Evolutionary conservation across 2,888 invertebrate genomes (phyloP), one percentile per base, ranked within the genome.

Genomic region (Quadroppia sp.): DNA sequence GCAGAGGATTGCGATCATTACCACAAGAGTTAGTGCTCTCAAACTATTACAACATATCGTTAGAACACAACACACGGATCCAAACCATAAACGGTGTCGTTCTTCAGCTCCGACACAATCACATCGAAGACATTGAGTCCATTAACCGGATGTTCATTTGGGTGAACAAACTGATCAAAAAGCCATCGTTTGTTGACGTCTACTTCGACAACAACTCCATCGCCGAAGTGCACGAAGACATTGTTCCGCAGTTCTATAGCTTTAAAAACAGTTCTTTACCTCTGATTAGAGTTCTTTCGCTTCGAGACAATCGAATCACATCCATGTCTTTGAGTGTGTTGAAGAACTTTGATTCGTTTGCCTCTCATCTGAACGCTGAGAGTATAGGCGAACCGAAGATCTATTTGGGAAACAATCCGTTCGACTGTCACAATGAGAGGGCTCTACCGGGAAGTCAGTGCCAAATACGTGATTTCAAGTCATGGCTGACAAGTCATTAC

Each of bases 201-300:
- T 77, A 69, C 56, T 74, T 79, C 42, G 78, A 79, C 67, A 48
- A 75, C n/a, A 79, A 79, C 56, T 56, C 45, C 9, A 76, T 79
- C 50, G 45, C 40, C 40, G 36, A n/a, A 20, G 71, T 74, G 15
- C 28, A 74, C 32, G 59, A 42, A 45, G 64, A 70, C 56, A n/a
- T 56, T 13, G 42, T 70, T n/a, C 70, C 74, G 2, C 50, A 48
- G 74, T 59, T 45, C 36, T 69, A 69, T 69, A 69, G 53, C 32
- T 45, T 25, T 9, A 71, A 32, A 45, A 36, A 48, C 36, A 28
- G 23, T 36, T 45, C 69, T 4, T 42, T 71, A 72, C 70, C 75
- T 50, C 48, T 73, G 9, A 25, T 76, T n/a, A 48, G 45, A 50
- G 67, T 71, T 9, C 15, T 79, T 11, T 76, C 77, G 15, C 32